A percentile compares a stretch with the other conserved stretches of the same genome.
Conservation (phyloP, 2,888 invertebrate species). For the Eristalinus aeneus region DNA sequence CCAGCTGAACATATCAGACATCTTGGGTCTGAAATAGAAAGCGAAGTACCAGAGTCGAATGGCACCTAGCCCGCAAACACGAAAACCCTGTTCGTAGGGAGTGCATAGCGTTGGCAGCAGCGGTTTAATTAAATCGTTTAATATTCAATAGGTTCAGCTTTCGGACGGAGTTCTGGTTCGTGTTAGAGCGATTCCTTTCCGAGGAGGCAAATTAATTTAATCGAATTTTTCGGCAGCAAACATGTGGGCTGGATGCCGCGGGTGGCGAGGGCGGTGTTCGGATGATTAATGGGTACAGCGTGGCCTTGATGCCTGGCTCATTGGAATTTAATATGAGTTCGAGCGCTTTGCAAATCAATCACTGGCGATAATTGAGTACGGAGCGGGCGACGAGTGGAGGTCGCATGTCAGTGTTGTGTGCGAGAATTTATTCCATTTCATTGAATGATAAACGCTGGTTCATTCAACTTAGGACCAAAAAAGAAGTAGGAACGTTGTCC, state of each 20-base stretch:
- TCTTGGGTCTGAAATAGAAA: conserved; percentile 21
- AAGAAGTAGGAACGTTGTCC: no score
- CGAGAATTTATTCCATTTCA: neutral
- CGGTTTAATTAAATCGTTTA: conserved; percentile 63
- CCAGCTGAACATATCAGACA: conserved; percentile 9
- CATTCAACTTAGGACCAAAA: neutral
- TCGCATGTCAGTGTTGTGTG: neutral
- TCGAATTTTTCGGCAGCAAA: conserved; percentile 20
- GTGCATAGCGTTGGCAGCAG: neutral
- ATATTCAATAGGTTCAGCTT: conserved; percentile 52
- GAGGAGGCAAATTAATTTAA: conserved; percentile 46
- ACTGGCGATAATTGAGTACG: neutral
- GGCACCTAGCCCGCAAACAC: neutral
- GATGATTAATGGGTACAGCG: conserved; percentile 34
- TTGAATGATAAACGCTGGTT: neutral
- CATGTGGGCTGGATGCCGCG: neutral
- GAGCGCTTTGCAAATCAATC: conserved; percentile 6
- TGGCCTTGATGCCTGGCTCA: conserved; percentile 28
- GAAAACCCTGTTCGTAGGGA: neutral
- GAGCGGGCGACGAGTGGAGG: neutral
- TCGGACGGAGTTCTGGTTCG: conserved; percentile 23
- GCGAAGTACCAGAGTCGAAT: neutral
- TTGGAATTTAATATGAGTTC: conserved; percentile 46
- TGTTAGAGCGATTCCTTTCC: neutral
- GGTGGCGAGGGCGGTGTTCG: neutral